Evolutionary conservation across 2,888 invertebrate species (phyloP).

Genomic region (Myopa testacea): DNA sequence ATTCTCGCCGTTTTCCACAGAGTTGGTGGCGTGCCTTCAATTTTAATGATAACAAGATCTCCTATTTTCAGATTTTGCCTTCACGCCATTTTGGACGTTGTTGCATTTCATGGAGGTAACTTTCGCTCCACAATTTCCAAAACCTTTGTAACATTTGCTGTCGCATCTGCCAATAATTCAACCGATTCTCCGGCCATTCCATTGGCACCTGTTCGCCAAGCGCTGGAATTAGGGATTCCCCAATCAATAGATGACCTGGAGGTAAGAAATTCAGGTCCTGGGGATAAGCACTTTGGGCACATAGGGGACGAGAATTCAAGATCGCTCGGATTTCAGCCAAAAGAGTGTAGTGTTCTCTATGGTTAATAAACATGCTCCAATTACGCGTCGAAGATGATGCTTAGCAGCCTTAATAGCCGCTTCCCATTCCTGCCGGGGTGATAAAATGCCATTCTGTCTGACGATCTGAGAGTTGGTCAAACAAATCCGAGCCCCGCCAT

Average conservation of each 20-base stretch:
- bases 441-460: conserved; percentile 50
- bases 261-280: conserved; percentile 30
- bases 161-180: no score
- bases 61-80: no score
- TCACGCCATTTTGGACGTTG: conserved; percentile 45
- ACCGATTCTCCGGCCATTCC: no score
- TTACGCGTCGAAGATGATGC: no score
- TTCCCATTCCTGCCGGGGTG: conserved; percentile 24
- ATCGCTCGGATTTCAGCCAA: conserved; percentile 49
- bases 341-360: conserved; percentile 52
- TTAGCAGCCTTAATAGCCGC: no score
- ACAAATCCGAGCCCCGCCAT: conserved; percentile 16
- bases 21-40: conserved; percentile 27
- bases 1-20: conserved; percentile 36
- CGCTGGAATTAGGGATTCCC: no score
- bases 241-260: conserved; percentile 34
- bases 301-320: conserved; percentile 38
- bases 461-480: conserved; percentile 21
- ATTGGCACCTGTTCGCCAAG: conserved; percentile 38
- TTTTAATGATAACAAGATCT: no score
- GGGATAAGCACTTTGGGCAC: conserved; percentile 33
- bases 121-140: conserved; percentile 44
- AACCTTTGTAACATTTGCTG: conserved; percentile 40
- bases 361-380: conserved; percentile 15
- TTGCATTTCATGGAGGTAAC: conserved; percentile 41